Evolutionary conservation across 2,888 invertebrate genomes (phyloP).

Genomic region (Netelia melanura): DNA sequence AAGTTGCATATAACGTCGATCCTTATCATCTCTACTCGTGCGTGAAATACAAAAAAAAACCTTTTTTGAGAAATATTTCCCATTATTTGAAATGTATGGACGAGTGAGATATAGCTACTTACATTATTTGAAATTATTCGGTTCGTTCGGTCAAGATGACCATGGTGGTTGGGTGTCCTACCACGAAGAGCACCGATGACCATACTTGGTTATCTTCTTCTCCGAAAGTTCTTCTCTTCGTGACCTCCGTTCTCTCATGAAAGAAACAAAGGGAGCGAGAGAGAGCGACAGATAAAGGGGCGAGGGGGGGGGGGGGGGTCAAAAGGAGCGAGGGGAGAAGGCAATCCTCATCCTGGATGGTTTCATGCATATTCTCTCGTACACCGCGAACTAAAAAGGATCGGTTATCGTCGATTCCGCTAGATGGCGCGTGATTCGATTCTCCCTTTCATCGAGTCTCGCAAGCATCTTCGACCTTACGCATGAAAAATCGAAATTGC

Average conservation of each 20-base stretch:
- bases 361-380: constrained; percentile 48
- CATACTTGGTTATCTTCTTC: constrained; percentile 69
- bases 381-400: constrained; percentile 60
- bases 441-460: constrained; percentile 68
- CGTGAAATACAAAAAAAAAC: not conserved
- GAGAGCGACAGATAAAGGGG: not conserved
- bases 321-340: constrained; percentile 2
- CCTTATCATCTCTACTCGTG: not conserved
- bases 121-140: constrained; percentile 51
- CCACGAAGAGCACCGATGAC: constrained; percentile 55
- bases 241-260: constrained; percentile 62
- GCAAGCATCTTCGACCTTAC: not conserved
- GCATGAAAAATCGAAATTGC: not conserved
- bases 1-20: not conserved
- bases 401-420: constrained; percentile 78
- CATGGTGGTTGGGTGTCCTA: constrained; percentile 20
- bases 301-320: not conserved
- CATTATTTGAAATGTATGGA: not conserved
- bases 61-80: not conserved
- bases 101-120: constrained; percentile 24
- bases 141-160: constrained; percentile 44
- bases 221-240: constrained; percentile 68
- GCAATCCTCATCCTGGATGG: constrained; percentile 39
- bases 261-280: not conserved
- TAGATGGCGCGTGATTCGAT: constrained; percentile 78